Base-by-base conservation (phyloP, 64 coral and sea anemone species). In the Astreopora myriophthalma region DNA sequence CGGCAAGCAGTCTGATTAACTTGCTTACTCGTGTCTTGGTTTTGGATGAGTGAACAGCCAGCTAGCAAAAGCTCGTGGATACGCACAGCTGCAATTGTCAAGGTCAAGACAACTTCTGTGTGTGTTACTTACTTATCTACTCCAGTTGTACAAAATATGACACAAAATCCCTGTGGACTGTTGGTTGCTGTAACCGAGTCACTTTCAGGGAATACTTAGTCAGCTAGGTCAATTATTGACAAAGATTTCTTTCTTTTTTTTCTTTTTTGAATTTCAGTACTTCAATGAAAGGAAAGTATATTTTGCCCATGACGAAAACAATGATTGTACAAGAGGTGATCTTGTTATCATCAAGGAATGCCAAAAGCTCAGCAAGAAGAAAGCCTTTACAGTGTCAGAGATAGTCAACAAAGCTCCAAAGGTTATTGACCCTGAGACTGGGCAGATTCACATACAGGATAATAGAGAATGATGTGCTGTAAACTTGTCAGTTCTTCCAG, bases 261-360 rank as follows among this genome's bases (percentile, higher is more conserved):
- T 76, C 29, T 17, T 20, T 34, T 65, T 92, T 72, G 11, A 26
- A 79, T 92, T 88, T 6, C 27, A 99, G 97, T 99, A 96, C 34
- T 99, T 91, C 74, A 99, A 99, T 84, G 89, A 99, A 65, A 99
- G 97, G 88, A 99, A 99, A 85, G 97, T 95, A 2, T 99, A 99
- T 68, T 99, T 99, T 92, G 94, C 94, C 16, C 97, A 99, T 85
- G 97, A 99, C 85, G 97, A 99, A 82, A 80, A 86, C 22, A 96
- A 94, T 39, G 91, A 99, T 13, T 99, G 97, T 52, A 95, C 87
- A 60, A 86, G 80, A 57, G 97, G 97, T 34, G 97, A 99, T 76
- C 83, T 95, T 40, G 94, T 99, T 27, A 71, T 83, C 31, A 99
- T 99, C 28, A 95, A 96, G 48, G 97, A 95, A 71, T 96, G 94